Evolutionary conservation across 2,797 vertebrate species (phyloP).

Genomic region (Bovichtus variegatus): DNA sequence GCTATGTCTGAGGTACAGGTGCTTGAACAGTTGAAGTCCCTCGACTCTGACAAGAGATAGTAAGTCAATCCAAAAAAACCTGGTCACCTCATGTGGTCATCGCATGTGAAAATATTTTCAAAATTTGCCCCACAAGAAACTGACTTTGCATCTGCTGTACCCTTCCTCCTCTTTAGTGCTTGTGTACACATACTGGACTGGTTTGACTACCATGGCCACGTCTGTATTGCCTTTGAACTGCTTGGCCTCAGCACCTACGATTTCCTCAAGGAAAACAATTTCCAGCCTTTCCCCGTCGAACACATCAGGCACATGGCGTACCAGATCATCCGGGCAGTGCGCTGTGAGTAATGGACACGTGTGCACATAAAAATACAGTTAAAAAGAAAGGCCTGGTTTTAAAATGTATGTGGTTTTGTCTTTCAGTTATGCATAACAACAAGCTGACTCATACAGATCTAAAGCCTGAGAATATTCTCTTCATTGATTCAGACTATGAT

Average conservation of each 20-base stretch:
- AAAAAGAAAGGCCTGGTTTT: neutral
- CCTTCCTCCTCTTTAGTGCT: conserved; percentile 80
- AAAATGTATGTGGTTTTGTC: conserved; percentile 20
- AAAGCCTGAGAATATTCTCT: conserved; percentile 98
- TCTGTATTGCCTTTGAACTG: conserved; percentile 96
- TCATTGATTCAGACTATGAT: conserved; percentile 93
- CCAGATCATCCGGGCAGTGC: conserved; percentile 92
- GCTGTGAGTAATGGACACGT: conserved; percentile 87
- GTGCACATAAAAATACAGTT: too few species aligned
- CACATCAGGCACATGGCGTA: conserved; percentile 96
- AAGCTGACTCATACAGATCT: conserved; percentile 98
- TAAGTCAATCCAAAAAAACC: conserved; percentile 79
- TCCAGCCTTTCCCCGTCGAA: conserved; percentile 93
- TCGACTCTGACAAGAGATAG: conserved; percentile 89
- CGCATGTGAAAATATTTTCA: neutral
- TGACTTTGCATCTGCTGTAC: neutral
- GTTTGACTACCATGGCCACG: conserved; percentile 96
- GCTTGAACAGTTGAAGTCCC: conserved; percentile 91
- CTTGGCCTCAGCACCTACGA: conserved; percentile 98
- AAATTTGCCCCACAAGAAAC: neutral
- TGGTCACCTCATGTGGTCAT: neutral
- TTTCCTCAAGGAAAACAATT: conserved; percentile 97
- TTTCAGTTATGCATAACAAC: conserved; percentile 94
- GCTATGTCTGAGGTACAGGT: conserved; percentile 96
- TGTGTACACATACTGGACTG: conserved; percentile 96